Evolutionary conservation across 1,140 invertebrate genomes (phyloP), one percentile per base, ranked within the genome.

Genomic region (Heterodera carotae): DNA sequence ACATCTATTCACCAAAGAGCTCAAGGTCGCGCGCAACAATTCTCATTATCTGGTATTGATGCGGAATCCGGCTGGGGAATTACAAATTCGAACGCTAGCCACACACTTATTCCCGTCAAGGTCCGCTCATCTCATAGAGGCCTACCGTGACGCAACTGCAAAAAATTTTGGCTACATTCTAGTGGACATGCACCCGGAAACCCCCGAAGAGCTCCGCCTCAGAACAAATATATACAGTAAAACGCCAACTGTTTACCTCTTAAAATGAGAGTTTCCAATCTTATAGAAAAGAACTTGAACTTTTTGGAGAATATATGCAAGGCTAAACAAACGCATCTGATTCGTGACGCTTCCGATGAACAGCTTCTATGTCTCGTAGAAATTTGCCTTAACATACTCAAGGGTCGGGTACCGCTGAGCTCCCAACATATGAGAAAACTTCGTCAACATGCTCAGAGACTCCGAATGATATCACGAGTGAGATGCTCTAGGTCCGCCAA

Each of bases 1-100:
- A n/a, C 78, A 78, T 76, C 39, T 82, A n/a, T 78, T 78, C 76
- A 74, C 10, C 10, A 78, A 82, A 77, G 59, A 78, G 56, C 18
- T 81, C 18, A 66, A 79, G n/a, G 80, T 66, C 25, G 69, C 77
- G 8, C 77, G 77, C n/a, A 43, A 76, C 3, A 78, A 78, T 76
- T 34, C 79, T 10, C 77, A 78, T 74, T 78, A 78, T 75, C 29
- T 78, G 31, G 79, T 78, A 18, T 29, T 78, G n/a, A 78, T 78
- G 77, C 80, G 77, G 15, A 78, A 78, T 39, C 77, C 77, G 22
- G 64, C 62, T 6, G 77, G 79, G 7, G 79, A 15, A 7, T 34
- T 78, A 18, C 77, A 78, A n/a, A 43, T 78, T 10, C 79, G 77
- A 22, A 78, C 27, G 8, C 29, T 78, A 7, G 77, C 60, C 22